These are phyloP conservation scores for Heliconius himera DNA, from an alignment of 1,140 invertebrate genomes.

Conservation along the genomic window DNA sequence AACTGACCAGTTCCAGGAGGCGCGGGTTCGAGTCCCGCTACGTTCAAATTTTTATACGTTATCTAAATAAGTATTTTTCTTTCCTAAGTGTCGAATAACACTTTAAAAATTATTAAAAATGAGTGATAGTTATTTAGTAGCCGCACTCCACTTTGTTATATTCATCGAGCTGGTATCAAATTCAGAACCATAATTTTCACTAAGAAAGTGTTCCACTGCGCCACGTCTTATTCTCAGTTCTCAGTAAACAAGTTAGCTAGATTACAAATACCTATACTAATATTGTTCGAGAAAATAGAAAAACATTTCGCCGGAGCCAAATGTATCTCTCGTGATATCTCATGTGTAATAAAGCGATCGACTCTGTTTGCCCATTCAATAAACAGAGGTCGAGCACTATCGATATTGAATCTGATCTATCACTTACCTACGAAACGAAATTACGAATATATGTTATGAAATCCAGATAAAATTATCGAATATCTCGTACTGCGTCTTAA, in stretches of 20 bases:
- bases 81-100: too few relatives aligned
- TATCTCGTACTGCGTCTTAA: neutral
- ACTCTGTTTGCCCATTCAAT: conserved; percentile 28
- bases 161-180: too few relatives aligned
- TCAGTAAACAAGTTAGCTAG: neutral
- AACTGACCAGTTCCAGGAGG: too few relatives aligned
- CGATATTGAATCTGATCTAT: conserved; percentile 18
- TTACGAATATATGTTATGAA: neutral
- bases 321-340: conserved; percentile 25
- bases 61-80: too few relatives aligned
- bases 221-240: neutral
- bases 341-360: conserved; percentile 27
- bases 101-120: too few relatives aligned
- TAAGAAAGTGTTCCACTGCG: neutral
- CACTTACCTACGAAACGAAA: neutral
- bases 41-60: too few relatives aligned
- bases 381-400: conserved; percentile 21
- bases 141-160: too few relatives aligned
- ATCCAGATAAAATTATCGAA: neutral
- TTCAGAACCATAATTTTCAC: neutral
- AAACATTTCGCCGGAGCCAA: conserved; percentile 12
- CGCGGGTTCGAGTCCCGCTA: too few relatives aligned
- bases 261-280: neutral
- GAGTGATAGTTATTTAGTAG: too few relatives aligned
- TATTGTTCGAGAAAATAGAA: conserved; percentile 6